A percentile compares a stretch with the other conserved stretches of the same genome.
Evolutionary conservation across 2,113 vertebrate species (phyloP).

Genomic region (Isurus oxyrinchus): DNA sequence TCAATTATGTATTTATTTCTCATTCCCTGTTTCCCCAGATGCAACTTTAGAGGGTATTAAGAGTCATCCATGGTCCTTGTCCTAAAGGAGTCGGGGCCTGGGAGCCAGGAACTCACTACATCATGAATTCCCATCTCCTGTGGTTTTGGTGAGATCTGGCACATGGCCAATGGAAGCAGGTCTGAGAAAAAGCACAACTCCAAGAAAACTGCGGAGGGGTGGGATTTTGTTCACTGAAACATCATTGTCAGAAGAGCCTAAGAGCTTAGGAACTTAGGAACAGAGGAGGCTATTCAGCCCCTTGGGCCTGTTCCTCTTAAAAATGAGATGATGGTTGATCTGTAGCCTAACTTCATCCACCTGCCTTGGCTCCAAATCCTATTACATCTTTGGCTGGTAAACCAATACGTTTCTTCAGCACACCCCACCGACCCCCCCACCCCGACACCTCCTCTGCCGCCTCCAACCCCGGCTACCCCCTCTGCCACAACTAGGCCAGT

Average conservation of each 20-base stretch:
- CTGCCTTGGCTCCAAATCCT: too few species aligned
- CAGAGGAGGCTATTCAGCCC: not conserved
- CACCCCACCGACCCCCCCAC: too few species aligned
- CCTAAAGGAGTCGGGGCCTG: too few species aligned
- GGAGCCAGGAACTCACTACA: not conserved
- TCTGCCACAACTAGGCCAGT: too few species aligned
- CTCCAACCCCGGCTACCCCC: too few species aligned
- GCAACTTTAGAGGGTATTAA: not conserved
- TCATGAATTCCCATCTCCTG: not conserved
- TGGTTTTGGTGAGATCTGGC: not conserved
- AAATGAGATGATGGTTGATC: not conserved
- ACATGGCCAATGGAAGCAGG: not conserved
- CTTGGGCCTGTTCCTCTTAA: not conserved
- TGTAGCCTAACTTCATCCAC: not conserved
- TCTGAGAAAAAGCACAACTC: not conserved
- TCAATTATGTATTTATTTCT: not conserved
- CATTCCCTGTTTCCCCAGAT: not conserved
- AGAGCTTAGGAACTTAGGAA: not conserved
- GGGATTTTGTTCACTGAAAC: not conserved
- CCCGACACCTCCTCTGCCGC: too few species aligned
- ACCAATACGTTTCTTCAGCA: too few species aligned
- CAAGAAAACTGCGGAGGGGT: too few species aligned
- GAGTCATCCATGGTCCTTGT: not conserved
- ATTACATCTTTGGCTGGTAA: too few species aligned
- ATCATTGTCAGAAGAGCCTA: not conserved